These are phyloP conservation scores for Orientallactaga sibirica DNA, from an alignment of 2,797 vertebrate species.

Conservation along the genomic window DNA sequence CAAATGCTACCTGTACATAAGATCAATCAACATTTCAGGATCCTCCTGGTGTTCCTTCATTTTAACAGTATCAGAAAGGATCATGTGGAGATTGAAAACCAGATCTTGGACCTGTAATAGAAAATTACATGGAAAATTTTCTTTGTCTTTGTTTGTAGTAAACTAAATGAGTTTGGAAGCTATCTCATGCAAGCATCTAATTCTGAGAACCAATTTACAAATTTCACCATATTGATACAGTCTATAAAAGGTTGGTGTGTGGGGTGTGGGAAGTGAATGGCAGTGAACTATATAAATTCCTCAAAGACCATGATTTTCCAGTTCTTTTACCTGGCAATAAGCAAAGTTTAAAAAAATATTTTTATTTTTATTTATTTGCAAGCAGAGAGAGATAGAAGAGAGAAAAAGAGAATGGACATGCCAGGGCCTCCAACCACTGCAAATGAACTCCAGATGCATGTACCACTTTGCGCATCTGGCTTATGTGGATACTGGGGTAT, in stretches of 20 bases:
- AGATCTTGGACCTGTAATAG: slow-evolving; percentile 96
- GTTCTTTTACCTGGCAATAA: slow-evolving; percentile 42
- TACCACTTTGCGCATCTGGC: too few species aligned
- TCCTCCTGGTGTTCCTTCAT: slow-evolving; percentile 99
- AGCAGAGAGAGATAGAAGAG: too few species aligned
- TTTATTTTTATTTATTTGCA: too few species aligned
- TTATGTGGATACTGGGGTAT: too few species aligned
- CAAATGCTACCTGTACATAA: slow-evolving; percentile 96
- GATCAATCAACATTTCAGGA: slow-evolving; percentile 98
- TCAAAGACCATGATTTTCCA: not conserved
- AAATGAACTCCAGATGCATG: too few species aligned
- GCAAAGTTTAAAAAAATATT: not conserved
- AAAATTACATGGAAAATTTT: slow-evolving; percentile 15
- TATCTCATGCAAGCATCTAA: slow-evolving; percentile 31
- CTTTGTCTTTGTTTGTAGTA: not conserved
- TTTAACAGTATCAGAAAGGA: slow-evolving; percentile 98
- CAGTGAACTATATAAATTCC: not conserved
- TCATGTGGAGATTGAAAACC: slow-evolving; percentile 99
- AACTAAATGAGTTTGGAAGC: slow-evolving; percentile 13
- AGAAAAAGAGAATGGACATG: too few species aligned
- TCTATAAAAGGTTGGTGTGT: not conserved
- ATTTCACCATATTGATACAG: not conserved
- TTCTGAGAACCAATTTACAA: not conserved
- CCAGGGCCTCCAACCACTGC: too few species aligned
- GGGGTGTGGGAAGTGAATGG: not conserved